Conservation (phyloP, 2,888 invertebrate genomes). For the Poecilus cupreus region DNA sequence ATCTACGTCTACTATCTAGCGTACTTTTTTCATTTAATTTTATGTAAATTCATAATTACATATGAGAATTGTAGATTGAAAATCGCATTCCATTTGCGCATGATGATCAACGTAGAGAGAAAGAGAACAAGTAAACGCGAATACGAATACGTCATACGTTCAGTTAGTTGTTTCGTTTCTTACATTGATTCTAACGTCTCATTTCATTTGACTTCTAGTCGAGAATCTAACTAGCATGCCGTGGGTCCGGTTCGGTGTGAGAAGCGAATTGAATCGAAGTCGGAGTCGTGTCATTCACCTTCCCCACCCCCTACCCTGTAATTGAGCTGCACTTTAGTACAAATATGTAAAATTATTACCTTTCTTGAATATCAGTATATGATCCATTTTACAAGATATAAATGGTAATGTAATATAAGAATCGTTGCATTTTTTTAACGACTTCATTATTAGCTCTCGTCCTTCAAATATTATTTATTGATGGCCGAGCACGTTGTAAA, state of each 20-base stretch:
- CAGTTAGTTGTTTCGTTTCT: conserved; percentile 28
- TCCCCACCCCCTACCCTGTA: conserved; percentile 36
- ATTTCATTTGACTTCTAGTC: conserved; percentile 49
- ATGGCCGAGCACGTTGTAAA: conserved; percentile 56
- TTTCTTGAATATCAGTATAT: conserved; percentile 37
- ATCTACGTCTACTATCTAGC: background rate
- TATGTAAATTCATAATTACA: too few relatives aligned
- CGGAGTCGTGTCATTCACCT: conserved; percentile 35
- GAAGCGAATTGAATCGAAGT: conserved; percentile 30
- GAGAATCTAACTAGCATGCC: conserved; percentile 44
- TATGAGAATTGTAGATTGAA: background rate
- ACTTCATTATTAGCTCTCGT: conserved; percentile 53
- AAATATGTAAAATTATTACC: conserved; percentile 56
- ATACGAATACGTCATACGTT: conserved; percentile 15
- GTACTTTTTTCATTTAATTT: background rate
- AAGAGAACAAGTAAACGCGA: background rate
- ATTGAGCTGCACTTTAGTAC: conserved; percentile 59
- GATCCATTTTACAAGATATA: conserved; percentile 35
- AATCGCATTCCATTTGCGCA: conserved; percentile 16
- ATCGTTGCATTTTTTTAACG: conserved; percentile 45
- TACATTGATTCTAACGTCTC: conserved; percentile 1
- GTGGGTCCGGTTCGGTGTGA: conserved; percentile 17
- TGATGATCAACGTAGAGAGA: background rate
- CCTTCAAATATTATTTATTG: conserved; percentile 51
- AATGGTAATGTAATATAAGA: conserved; percentile 45